Base-by-base conservation (phyloP, 2,888 invertebrate genomes). In the Cryptocephalus moraei region DNA sequence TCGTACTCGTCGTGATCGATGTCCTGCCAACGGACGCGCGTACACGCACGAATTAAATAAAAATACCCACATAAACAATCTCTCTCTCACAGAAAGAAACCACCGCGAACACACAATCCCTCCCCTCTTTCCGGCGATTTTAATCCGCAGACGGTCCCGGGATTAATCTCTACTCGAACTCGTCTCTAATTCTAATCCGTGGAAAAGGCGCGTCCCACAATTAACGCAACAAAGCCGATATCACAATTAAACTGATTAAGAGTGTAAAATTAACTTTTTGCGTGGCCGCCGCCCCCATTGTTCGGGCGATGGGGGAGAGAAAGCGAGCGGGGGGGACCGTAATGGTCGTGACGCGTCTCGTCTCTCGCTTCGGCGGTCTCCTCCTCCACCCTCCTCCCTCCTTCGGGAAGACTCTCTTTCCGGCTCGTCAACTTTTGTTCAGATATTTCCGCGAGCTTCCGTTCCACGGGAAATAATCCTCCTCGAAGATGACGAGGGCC, bases 401-500 rank as follows among this genome's bases (percentile, higher is more conserved):
- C 6, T 22, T 22, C 22, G 22, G 22, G 22, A 22, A 22, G 22
- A 22, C 22, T 63, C 62, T 66, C 65, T 68, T 70, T 67, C 65
- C 69, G 68, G 61, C 65, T 68, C 70, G 70, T 69, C 70, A 66
- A 66, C 62, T 66, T 64, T 65, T 61, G 64, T 65, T 64, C 61
- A 62, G 61, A 67, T 66, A 65, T 67, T 68, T 66, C 67, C 66
- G 65, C 65, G 62, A 66, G 64, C 66, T 66, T 62, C 22, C 22
- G 22, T 65, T 56, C 62, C 62, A 56, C 57, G 12, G 31, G 55
- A 65, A 65, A 64, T 68, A 67, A 67, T 66, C 64, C 62, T 22
- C 22, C 22, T 22, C 22, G 3, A 22, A 22, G 22, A 31, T 41
- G 10, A 41, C 22, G 22, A 9, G 11, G 39, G 22, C 56, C 57